Conservation (phyloP, 2,797 vertebrate species). For the Neosilurus hyrtlii region DNA sequence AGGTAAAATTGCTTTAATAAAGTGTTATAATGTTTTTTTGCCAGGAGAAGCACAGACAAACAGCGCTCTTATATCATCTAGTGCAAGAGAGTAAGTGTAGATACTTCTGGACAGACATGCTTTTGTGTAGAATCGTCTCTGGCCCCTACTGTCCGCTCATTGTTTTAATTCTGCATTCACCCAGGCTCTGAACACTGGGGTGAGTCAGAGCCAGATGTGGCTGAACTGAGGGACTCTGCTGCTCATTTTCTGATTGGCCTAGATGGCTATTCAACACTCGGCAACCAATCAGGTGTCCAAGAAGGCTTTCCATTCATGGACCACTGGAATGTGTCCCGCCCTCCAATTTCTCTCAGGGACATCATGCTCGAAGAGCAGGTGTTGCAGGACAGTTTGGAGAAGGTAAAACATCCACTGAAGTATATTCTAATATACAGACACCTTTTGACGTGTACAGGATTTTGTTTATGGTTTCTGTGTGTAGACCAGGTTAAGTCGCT, state of each 20-base stretch:
- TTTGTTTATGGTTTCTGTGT: conserved; percentile 24
- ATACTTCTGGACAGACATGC: background rate
- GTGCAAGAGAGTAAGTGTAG: conserved; percentile 75
- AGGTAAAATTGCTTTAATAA: background rate
- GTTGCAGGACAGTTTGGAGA: conserved; percentile 80
- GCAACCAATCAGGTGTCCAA: conserved; percentile 56
- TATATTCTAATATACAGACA: background rate
- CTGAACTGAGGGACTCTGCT: conserved; percentile 34
- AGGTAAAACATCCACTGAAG: conserved; percentile 70
- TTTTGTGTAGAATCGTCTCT: background rate
- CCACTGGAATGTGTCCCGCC: conserved; percentile 84
- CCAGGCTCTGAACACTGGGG: conserved; percentile 62
- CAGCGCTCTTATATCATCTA: conserved; percentile 73
- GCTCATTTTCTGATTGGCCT: conserved; percentile 50
- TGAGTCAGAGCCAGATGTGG: conserved; percentile 50
- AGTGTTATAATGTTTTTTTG: conserved; percentile 51
- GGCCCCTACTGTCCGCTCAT: background rate
- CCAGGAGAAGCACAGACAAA: conserved; percentile 85
- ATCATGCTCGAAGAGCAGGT: conserved; percentile 95
- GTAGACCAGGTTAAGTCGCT: conserved; percentile 65
- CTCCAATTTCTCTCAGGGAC: conserved; percentile 85
- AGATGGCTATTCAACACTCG: conserved; percentile 49
- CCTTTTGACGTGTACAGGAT: conserved; percentile 4
- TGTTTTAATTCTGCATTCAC: conserved; percentile 5
- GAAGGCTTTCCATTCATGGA: conserved; percentile 79